phyloP scores from a whole-genome alignment of 2,113 vertebrate genomes.

The Dinomys branickii region DNA sequence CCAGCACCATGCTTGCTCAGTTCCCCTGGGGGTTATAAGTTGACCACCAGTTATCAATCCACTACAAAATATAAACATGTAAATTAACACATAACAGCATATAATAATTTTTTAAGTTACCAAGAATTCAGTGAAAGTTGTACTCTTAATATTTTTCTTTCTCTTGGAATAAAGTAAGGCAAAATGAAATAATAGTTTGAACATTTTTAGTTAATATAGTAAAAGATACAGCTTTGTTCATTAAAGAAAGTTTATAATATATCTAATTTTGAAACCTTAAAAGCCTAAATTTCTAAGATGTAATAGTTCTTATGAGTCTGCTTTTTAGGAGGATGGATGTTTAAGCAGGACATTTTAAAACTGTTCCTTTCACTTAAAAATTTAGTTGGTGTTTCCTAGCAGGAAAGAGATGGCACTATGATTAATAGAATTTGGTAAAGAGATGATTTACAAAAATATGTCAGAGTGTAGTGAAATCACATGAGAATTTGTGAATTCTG shows the following conservation, averaged over 20 bases:
- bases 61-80: constrained; percentile 16
- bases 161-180: constrained; percentile 22
- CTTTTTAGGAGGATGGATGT: constrained; percentile 28
- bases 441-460: constrained; percentile 50
- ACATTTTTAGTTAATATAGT: constrained; percentile 41
- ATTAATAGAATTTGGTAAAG: constrained; percentile 46
- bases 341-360: constrained; percentile 45
- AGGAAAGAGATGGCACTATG: constrained; percentile 42
- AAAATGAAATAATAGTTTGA: constrained; percentile 54
- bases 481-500: constrained; percentile 6
- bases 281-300: constrained; percentile 15
- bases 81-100: background rate
- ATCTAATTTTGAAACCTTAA: constrained; percentile 48
- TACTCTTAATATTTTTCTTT: constrained; percentile 52
- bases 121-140: constrained; percentile 1
- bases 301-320: constrained; percentile 17
- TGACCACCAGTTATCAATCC: no score
- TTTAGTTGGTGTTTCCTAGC: constrained; percentile 31
- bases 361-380: constrained; percentile 28
- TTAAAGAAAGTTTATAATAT: constrained; percentile 52
- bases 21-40: no score
- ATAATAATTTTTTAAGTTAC: background rate
- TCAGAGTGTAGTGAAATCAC: background rate
- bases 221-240: constrained; percentile 17
- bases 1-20: no score